A percentile compares a stretch with the other conserved stretches of the same genome.
Conservation (phyloP, 2,888 invertebrate species). For the Caenorhabditis angaria region DNA sequence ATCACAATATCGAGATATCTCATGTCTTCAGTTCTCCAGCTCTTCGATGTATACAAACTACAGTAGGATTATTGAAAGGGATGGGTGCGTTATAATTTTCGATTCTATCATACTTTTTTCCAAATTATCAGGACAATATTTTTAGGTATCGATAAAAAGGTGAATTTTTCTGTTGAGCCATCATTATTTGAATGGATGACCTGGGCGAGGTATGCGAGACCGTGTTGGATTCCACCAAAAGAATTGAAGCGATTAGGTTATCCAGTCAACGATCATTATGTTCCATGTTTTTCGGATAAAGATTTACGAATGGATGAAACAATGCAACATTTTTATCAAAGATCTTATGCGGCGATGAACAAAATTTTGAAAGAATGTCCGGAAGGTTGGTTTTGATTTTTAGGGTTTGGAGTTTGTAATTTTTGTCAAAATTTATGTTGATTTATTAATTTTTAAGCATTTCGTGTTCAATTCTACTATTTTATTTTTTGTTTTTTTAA, state of each 20-base stretch:
- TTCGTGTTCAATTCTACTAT: too few species aligned
- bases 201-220: conserved; percentile 85
- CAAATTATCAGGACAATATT: not conserved
- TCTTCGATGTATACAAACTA: conserved; percentile 88
- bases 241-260: conserved; percentile 71
- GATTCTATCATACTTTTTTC: too few species aligned
- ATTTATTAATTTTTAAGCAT: too few species aligned
- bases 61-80: conserved; percentile 75
- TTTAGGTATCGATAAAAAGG: conserved; percentile 63
- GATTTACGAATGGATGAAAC: conserved; percentile 76
- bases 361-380: conserved; percentile 31
- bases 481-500: too few species aligned
- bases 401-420: conserved; percentile 1
- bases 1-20: conserved; percentile 79
- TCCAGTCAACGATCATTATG: conserved; percentile 81
- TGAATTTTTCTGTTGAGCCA: conserved; percentile 84
- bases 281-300: conserved; percentile 76
- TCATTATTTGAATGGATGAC: conserved; percentile 91
- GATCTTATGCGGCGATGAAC: conserved; percentile 35
- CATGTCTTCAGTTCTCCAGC: conserved; percentile 89
- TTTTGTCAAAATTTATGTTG: too few species aligned
- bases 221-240: conserved; percentile 81
- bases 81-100: conserved; percentile 68
- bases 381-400: conserved; percentile 14
- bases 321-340: conserved; percentile 71